A percentile compares a stretch with the other conserved stretches of the same genome.
Evolutionary conservation across 2,113 vertebrate species (phyloP).

Genomic region (Anguilla japonica): DNA sequence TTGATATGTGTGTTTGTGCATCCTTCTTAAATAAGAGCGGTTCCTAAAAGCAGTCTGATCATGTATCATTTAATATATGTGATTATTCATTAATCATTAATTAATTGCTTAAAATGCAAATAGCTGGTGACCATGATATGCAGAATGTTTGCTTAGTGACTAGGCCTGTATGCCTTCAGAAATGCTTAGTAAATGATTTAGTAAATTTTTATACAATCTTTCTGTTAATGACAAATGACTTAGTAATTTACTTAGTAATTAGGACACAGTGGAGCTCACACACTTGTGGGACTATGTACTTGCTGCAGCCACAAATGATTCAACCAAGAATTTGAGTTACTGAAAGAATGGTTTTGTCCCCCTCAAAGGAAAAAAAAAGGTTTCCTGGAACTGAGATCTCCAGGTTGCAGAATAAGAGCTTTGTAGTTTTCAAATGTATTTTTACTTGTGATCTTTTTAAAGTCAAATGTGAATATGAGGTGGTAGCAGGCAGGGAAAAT

Average conservation of each 20-base stretch:
- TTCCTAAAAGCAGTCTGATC: not conserved
- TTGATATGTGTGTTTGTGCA: not conserved
- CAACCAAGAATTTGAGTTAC: slow-evolving; percentile 41
- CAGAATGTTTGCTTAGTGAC: not conserved
- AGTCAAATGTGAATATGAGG: slow-evolving; percentile 68
- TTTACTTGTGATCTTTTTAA: slow-evolving; percentile 72
- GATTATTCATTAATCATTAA: not conserved
- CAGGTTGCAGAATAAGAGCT: slow-evolving; percentile 60
- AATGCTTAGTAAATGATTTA: slow-evolving; percentile 52
- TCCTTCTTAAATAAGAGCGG: not conserved
- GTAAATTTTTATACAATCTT: slow-evolving; percentile 48
- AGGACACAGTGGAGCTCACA: slow-evolving; percentile 56
- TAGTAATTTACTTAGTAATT: slow-evolving; percentile 41
- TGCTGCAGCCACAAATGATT: slow-evolving; percentile 72
- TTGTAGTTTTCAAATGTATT: slow-evolving; percentile 56
- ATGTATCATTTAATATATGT: not conserved
- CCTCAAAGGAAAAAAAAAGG: slow-evolving; percentile 65
- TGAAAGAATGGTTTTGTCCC: slow-evolving; percentile 39
- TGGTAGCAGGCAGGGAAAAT: slow-evolving; percentile 63
- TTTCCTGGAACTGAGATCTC: slow-evolving; percentile 63
- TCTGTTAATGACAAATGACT: slow-evolving; percentile 50
- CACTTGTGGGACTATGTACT: slow-evolving; percentile 72
- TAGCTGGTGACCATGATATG: not conserved
- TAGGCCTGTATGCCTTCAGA: slow-evolving; percentile 55
- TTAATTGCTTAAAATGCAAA: not conserved